These are phyloP conservation scores for Osmoderma eremita DNA, from an alignment of 2,888 invertebrate species.

Conservation along the genomic window DNA sequence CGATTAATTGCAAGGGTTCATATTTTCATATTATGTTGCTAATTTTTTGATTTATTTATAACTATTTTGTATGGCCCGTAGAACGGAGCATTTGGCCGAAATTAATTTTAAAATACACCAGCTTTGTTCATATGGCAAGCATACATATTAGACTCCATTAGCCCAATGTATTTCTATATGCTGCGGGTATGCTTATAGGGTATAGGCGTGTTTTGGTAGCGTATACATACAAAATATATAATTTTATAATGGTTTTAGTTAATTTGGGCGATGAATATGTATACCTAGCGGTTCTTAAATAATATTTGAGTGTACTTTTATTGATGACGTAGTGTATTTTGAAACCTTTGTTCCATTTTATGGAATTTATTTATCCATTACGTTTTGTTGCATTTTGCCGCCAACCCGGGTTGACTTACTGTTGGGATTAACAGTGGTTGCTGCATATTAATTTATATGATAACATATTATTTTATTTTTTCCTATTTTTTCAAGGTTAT, in stretches of 20 bases:
- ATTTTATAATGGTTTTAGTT: conserved; percentile 51
- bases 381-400: conserved; percentile 57
- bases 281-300: conserved; percentile 34
- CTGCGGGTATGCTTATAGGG: conserved; percentile 50
- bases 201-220: conserved; percentile 52
- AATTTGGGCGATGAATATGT: conserved; percentile 24
- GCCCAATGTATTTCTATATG: conserved; percentile 59
- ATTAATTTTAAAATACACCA: conserved; percentile 50
- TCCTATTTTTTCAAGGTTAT: conserved; percentile 22
- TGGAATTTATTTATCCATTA: conserved; percentile 50
- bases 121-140: conserved; percentile 65
- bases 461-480: conserved; percentile 12
- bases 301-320: conserved; percentile 56
- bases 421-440: conserved; percentile 26
- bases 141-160: conserved; percentile 65
- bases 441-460: conserved; percentile 7
- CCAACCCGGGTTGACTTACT: conserved; percentile 50
- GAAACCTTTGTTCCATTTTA: conserved; percentile 58
- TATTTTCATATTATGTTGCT: conserved; percentile 54
- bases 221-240: conserved; percentile 50
- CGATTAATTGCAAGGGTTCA: conserved; percentile 37
- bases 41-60: conserved; percentile 57
- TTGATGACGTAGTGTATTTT: conserved; percentile 62
- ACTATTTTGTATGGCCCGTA: conserved; percentile 49
- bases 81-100: conserved; percentile 24